Evolutionary conservation across 2,797 vertebrate species (phyloP), one percentile per base, ranked within the genome.

Genomic region (Knipowitschia caucasica): DNA sequence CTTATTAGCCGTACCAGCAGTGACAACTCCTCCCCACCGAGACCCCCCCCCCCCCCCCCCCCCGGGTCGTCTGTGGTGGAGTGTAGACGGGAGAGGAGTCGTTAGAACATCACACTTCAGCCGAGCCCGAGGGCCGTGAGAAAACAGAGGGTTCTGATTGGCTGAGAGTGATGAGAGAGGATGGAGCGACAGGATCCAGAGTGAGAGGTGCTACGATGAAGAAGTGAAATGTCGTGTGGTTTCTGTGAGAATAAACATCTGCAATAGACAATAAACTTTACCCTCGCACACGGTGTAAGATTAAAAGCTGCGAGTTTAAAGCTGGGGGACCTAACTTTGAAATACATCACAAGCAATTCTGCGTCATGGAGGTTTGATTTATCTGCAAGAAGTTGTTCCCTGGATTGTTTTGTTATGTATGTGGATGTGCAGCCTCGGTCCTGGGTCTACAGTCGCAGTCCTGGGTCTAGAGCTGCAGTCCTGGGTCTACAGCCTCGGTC

Each of bases 21-120:
- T 81, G 82, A 86, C 83, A 82, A 79, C 76, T 80, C 78, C 81
- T 88, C 85, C 84, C 82, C 83, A 52, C 59, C 67, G 77, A 82
- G 77, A 71, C 70, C 78, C 75, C 76, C 73, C 66, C 59, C 45
- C 9, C 74, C 74, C 71, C 62, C 38, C 58, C 73, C 72, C 86
- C 80, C 62, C 59, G 57, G 75, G 83, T 59, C 50, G 17, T 2
- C 54, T 49, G 77, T 73, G 76, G 58, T 62, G 69, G 36, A 73
- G 57, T 84, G 85, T 84, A 52, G 84, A 88, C 74, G 55, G 71
- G 67, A 57, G 60, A 64, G 66, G 66, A 76, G 75, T 87, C 83
- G 77, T 88, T 86, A 86, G 78, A 49, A 80, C 73, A 70, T 86
- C 77, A 82, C 86, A 87, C 82, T 84, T 50, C 50, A 71, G 77